Evolutionary conservation across 2,888 invertebrate genomes (phyloP), one percentile per base, ranked within the genome.

Genomic region (Cheilosia urbana): DNA sequence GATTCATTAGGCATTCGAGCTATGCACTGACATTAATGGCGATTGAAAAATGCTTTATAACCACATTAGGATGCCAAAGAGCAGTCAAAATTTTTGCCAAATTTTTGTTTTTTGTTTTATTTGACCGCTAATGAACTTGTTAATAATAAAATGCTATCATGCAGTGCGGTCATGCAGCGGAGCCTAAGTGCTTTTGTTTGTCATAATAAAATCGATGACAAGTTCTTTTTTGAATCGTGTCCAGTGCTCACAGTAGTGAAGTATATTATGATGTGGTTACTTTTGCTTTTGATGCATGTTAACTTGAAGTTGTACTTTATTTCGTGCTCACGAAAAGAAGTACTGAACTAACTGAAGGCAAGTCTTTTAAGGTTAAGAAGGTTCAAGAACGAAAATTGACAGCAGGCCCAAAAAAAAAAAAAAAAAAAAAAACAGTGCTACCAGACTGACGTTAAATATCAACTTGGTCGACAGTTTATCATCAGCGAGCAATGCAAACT

Each of bases 1-100:
- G 65, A 84, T 80, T 84, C 81, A 85, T 81, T 85, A 37, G 45
- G 45, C 81, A 77, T 77, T 81, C 76, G 72, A 58, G 60, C 71
- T 72, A 85, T 85, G 85, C 24, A 30, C 68, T 85, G 85, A 85
- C 85, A 81, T 85, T 85, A 85, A 85, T 85, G 85, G 85, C 85
- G 85, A 85, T 85, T 85, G 85, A 72, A 77, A 85, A 85, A 85
- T 85, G 76, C 72, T 85, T 85, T 85, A 85, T 72, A 47, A 47
- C 30, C 24, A 76, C 72, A 85, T 85, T 81, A 85, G 85, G 72
- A 85, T 80, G 66, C 66, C 71, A 66, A 51, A 68, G 45, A 77
- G 81, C 47, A 34, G 45, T 68, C 60, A 66, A 77, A 27, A 51
- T 17, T 40, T 47, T 40, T 65, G 37, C 13, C 3, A 1, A 37